Base-by-base conservation (phyloP, 2,888 invertebrate genomes). In the Brachypalpus laphriformis region DNA sequence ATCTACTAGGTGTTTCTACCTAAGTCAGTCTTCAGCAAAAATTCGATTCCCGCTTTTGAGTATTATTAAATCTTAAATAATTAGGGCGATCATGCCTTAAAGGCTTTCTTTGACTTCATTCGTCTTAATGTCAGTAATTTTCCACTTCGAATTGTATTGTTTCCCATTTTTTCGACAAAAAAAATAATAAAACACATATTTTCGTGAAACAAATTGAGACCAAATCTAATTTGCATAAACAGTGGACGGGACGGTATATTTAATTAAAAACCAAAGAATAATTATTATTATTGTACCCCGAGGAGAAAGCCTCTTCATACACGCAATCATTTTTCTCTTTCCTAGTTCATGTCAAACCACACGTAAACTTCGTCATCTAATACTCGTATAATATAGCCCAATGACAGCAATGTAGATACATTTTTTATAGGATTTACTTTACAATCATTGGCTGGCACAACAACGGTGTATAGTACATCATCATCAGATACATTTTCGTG, bases 241-340 rank as follows among this genome's bases (percentile, higher is more conserved):
- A 74, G 54, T 74, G 40, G 14, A 56, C 25, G 28, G 28, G 25
- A 45, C 14, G 18, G 14, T 45, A 56, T 45, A 54, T 75, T 65
- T 65, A 75, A 56, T 75, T 75, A 75, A 66, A 37, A 25, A 34
- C 22, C 37, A 72, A 37, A 72, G 16, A 59, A 25, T 61, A 47
- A 65, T n/a, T 16, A 68, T 31, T 40, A 42, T 51, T 51, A 18
- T 59, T 70, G 56, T 56, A 61, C 72, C 72, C 72, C 61, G 76
- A 68, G 59, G 76, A 76, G 76, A 76, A 76, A 76, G 76, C 68
- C 59, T 49, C 59, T 34, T 57, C 40, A 57, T 75, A 51, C 75
- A 75, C 66, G 66, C 66, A 75, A 75, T 75, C 75, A 14, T 45
- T 28, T 28, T 40, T 49, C 9, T 49, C 14, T 18, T 31, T 14